These are phyloP conservation scores for Catharus minimus DNA, from an alignment of 2,113 vertebrate genomes.

Conservation along the genomic window DNA sequence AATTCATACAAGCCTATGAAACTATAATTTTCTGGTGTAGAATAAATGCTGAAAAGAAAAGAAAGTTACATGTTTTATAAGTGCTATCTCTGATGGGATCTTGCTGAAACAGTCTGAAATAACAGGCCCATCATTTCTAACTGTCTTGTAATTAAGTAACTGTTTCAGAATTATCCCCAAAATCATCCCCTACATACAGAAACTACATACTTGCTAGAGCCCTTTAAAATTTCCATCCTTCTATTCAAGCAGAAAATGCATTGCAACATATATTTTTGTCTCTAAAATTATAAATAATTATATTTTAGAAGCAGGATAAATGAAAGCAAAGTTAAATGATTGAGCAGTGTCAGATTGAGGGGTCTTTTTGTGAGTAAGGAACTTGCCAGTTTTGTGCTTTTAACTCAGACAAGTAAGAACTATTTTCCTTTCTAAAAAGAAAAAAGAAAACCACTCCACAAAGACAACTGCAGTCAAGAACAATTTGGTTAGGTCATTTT, in stretches of 20 bases:
- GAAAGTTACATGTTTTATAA: neutral
- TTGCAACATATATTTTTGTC: neutral
- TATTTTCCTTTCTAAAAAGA: neutral
- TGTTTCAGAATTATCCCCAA: neutral
- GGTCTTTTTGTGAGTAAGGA: neutral
- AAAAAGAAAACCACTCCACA: neutral
- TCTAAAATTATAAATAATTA: neutral
- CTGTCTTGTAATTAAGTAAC: neutral
- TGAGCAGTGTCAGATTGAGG: neutral
- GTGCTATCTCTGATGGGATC: neutral
- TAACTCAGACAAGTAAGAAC: neutral
- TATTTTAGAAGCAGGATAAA: neutral
- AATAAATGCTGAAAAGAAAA: neutral
- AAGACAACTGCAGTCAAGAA: neutral
- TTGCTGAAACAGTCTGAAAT: constrained; percentile 6
- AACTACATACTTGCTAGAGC: neutral
- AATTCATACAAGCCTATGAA: neutral
- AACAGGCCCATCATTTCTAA: neutral
- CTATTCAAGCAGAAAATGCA: neutral
- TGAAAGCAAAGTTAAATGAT: neutral
- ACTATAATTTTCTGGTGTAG: neutral
- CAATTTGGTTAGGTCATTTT: neutral
- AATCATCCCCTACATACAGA: neutral
- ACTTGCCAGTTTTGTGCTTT: neutral
- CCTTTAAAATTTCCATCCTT: neutral